These are phyloP conservation scores for Blastobasis lacticolella DNA, from an alignment of 2,888 invertebrate genomes.

Conservation along the genomic window DNA sequence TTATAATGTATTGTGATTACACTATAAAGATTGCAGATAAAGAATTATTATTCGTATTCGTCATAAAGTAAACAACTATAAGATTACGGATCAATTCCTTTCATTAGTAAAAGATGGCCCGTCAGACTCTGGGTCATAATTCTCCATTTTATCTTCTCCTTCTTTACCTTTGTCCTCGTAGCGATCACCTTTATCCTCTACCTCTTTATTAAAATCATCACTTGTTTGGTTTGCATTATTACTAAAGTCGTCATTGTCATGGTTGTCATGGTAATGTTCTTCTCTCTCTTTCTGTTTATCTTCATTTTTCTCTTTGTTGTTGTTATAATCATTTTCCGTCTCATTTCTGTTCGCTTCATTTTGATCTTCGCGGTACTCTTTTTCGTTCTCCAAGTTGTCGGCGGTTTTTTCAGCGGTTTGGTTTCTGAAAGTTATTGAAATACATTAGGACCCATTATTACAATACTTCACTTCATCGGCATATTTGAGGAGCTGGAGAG, in stretches of 20 bases:
- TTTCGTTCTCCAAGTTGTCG: slow-evolving; percentile 26
- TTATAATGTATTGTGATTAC: neutral
- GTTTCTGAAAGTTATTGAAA: slow-evolving; percentile 10
- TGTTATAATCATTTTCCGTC: slow-evolving; percentile 23
- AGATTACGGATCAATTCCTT: no score
- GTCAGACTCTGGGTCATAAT: slow-evolving; percentile 24
- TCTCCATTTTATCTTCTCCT: slow-evolving; percentile 21
- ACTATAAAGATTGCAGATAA: no score
- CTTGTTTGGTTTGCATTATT: slow-evolving; percentile 12
- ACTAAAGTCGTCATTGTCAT: slow-evolving; percentile 10
- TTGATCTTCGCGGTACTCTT: slow-evolving; percentile 24
- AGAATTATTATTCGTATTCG: no score
- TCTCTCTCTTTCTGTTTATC: slow-evolving; percentile 21
- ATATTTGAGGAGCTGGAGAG: no score
- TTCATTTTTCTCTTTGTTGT: slow-evolving; percentile 23
- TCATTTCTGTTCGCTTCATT: slow-evolving; percentile 25
- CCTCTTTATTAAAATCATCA: slow-evolving; percentile 13
- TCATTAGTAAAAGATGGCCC: slow-evolving; percentile 25
- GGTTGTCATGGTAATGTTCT: slow-evolving; percentile 22
- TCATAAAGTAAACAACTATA: no score
- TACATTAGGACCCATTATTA: no score
- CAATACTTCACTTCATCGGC: no score
- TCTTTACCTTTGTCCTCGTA: slow-evolving; percentile 26
- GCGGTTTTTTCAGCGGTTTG: slow-evolving; percentile 21
- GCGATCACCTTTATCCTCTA: slow-evolving; percentile 20